Conservation (phyloP, 2,888 invertebrate genomes). For the Ophioninae sp. region DNA sequence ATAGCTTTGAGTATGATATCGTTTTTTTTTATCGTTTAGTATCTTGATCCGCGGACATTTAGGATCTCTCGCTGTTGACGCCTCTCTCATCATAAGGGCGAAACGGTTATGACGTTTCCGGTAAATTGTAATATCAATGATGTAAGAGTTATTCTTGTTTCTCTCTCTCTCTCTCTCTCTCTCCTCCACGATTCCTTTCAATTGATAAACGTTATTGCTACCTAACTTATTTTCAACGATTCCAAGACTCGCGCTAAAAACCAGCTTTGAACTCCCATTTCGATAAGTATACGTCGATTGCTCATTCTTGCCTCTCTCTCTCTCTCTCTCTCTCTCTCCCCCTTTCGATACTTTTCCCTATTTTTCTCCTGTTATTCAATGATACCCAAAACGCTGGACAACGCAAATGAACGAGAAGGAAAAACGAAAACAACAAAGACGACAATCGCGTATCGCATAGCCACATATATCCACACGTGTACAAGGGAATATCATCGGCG, state of each 20-base stretch:
- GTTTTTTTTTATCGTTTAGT: conserved; percentile 22
- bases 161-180: conserved; percentile 5
- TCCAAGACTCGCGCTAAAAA: conserved; percentile 55
- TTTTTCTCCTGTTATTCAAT: conserved; percentile 45
- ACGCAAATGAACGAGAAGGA: conserved; percentile 49
- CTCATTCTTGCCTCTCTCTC: conserved; percentile 9
- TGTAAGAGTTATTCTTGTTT: conserved; percentile 20
- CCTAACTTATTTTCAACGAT: conserved; percentile 53
- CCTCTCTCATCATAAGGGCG: conserved; percentile 55
- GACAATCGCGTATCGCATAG: conserved; percentile 61
- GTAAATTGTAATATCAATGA: conserved; percentile 44
- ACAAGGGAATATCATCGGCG: conserved; percentile 66
- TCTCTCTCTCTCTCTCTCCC: conserved; percentile 10
- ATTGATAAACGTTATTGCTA: conserved; percentile 59
- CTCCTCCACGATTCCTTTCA: conserved; percentile 5
- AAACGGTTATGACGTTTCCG: conserved; percentile 64
- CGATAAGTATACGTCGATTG: conserved; percentile 52
- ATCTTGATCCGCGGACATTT: background rate
- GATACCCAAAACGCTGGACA: conserved; percentile 52
- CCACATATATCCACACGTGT: conserved; percentile 8
- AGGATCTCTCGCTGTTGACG: conserved; percentile 23
- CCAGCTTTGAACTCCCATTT: conserved; percentile 46
- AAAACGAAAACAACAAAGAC: conserved; percentile 58
- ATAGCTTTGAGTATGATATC: conserved; percentile 43
- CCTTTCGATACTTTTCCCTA: background rate